Percentiles rank a stretch among this genome's conserved stretches.
phyloP scores from a whole-genome alignment of 2,113 vertebrate genomes.

The Mustelus asterias region DNA sequence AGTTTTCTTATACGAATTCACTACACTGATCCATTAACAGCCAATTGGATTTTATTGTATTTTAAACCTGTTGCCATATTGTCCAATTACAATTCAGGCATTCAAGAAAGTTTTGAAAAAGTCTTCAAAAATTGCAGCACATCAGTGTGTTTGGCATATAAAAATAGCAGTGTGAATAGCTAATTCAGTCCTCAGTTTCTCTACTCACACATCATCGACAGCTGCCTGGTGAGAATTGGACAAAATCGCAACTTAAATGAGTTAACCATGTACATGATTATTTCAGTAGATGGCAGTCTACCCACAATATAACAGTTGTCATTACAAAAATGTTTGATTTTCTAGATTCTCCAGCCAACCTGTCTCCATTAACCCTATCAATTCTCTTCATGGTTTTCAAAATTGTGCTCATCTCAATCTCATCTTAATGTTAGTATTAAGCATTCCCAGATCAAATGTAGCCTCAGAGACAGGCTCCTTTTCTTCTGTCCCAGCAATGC shows the following conservation, averaged over 20 bases:
- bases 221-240: neutral
- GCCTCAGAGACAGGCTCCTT: neutral
- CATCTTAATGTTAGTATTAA: neutral
- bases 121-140: neutral
- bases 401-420: neutral
- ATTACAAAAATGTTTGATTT: neutral
- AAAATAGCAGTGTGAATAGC: neutral
- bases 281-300: slow-evolving; percentile 23
- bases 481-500: neutral
- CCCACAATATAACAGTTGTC: neutral
- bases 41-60: neutral
- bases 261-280: neutral
- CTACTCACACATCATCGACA: neutral
- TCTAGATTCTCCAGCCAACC: neutral
- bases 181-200: neutral
- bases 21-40: neutral
- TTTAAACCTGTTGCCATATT: neutral
- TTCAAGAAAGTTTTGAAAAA: neutral
- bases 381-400: neutral
- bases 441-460: neutral
- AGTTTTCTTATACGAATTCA: neutral
- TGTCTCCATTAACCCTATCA: neutral
- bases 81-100: neutral
- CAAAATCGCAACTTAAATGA: neutral
- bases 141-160: neutral